Conservation (phyloP, 2,888 invertebrate species). For the Miltochrista miniata region DNA sequence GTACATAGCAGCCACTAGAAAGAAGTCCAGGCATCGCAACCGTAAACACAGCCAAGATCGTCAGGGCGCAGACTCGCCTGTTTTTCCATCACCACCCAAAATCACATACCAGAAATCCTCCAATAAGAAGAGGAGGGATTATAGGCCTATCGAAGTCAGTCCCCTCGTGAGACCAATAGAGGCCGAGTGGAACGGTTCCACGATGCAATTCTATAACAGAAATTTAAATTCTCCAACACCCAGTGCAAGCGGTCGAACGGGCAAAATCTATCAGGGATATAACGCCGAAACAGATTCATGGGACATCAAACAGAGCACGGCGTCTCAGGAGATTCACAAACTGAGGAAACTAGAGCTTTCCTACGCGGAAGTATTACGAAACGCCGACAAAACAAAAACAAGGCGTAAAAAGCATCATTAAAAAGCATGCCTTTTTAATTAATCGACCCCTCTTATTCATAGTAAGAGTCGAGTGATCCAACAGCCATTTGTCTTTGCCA, state of each 20-base stretch:
- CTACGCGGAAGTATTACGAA: conserved; percentile 92
- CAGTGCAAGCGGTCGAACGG: conserved; percentile 76
- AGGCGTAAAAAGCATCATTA: conserved; percentile 81
- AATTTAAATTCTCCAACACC: conserved; percentile 85
- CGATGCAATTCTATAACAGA: conserved; percentile 87
- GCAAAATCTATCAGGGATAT: conserved; percentile 78
- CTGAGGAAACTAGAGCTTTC: conserved; percentile 91
- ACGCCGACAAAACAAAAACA: conserved; percentile 84
- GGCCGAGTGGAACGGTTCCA: conserved; percentile 87
- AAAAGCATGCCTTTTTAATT: conserved; percentile 51
- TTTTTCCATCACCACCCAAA: conserved; percentile 87
- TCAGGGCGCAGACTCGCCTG: conserved; percentile 87
- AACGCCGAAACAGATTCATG: conserved; percentile 77
- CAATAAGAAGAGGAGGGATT: conserved; percentile 84
- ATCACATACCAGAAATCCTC: conserved; percentile 83
- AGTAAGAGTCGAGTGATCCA: conserved; percentile 73
- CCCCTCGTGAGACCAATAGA: conserved; percentile 72
- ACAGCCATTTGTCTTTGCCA: conserved; percentile 81
- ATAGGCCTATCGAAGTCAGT: conserved; percentile 80
- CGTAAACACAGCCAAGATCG: conserved; percentile 84
- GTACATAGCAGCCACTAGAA: conserved; percentile 88
- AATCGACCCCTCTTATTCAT: conserved; percentile 69
- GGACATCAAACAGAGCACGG: conserved; percentile 86
- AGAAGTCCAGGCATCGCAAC: conserved; percentile 87
- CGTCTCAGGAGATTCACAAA: conserved; percentile 92